A percentile compares a stretch with the other conserved stretches of the same genome.
Evolutionary conservation across 2,888 invertebrate species (phyloP).

Genomic region (Monopis laevigella): DNA sequence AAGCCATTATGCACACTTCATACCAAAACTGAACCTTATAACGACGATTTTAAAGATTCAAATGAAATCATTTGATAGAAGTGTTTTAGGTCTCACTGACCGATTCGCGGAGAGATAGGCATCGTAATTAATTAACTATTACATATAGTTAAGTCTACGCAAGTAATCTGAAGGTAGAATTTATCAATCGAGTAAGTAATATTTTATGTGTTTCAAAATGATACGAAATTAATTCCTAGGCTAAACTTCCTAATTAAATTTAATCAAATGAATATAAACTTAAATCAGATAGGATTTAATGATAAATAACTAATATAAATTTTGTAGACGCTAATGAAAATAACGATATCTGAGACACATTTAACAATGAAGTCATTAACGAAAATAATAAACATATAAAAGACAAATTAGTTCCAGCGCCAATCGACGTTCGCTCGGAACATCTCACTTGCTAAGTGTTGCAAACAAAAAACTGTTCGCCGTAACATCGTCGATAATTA

Average conservation of each 20-base stretch:
- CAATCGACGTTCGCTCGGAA: not conserved
- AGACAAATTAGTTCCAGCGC: conserved; percentile 5
- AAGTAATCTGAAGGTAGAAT: conserved; percentile 28
- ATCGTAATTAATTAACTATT: conserved; percentile 50
- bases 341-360: too few relatives aligned
- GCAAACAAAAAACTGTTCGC: conserved; percentile 30
- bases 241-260: too few relatives aligned
- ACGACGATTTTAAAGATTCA: too few relatives aligned
- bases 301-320: too few relatives aligned
- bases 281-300: too few relatives aligned
- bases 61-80: too few relatives aligned
- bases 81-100: not conserved
- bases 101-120: conserved; percentile 30
- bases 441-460: conserved; percentile 8
- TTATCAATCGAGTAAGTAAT: not conserved
- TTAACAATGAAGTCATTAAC: too few relatives aligned
- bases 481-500: conserved; percentile 53
- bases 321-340: too few relatives aligned
- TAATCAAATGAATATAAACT: too few relatives aligned
- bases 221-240: too few relatives aligned
- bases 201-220: not conserved
- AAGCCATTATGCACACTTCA: not conserved
- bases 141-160: conserved; percentile 41
- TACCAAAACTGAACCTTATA: too few relatives aligned
- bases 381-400: not conserved